These are phyloP conservation scores for Autographa gamma DNA, from an alignment of 2,888 invertebrate genomes.

Conservation along the genomic window DNA sequence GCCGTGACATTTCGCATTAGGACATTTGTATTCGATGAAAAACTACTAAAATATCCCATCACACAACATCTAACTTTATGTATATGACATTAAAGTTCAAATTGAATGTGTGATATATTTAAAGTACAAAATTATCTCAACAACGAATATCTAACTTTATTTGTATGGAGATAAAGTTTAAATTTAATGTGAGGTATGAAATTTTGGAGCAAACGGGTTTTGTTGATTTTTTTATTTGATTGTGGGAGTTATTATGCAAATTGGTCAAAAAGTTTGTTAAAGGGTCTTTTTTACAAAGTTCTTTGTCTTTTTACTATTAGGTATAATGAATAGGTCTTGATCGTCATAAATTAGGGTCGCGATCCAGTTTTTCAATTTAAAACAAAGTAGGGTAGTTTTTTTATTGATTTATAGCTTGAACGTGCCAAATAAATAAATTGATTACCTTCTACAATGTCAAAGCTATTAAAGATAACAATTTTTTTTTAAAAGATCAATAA, in stretches of 20 bases:
- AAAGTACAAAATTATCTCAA: conserved; percentile 13
- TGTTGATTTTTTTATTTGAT: conserved; percentile 14
- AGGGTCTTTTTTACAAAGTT: background rate
- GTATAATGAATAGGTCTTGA: background rate
- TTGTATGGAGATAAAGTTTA: conserved; percentile 20
- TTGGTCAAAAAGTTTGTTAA: conserved; percentile 13
- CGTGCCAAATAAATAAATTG: background rate
- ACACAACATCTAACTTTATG: conserved; percentile 41
- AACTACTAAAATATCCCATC: conserved; percentile 33
- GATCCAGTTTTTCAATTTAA: background rate
- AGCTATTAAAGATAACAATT: too few species aligned
- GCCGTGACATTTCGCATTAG: conserved; percentile 60
- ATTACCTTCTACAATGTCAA: background rate
- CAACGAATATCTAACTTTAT: conserved; percentile 42
- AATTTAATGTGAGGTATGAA: background rate
- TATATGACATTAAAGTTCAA: conserved; percentile 24
- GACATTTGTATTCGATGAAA: conserved; percentile 47
- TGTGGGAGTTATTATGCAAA: conserved; percentile 21
- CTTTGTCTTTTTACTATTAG: background rate
- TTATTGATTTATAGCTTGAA: background rate
- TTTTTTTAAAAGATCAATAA: too few species aligned
- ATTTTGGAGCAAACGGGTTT: conserved; percentile 46
- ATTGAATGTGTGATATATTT: conserved; percentile 2
- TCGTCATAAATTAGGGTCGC: background rate
- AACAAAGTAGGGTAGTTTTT: background rate